Evolutionary conservation across 1,140 invertebrate species (phyloP), one percentile per base, ranked within the genome.

Genomic region (Heliconius hermathena): DNA sequence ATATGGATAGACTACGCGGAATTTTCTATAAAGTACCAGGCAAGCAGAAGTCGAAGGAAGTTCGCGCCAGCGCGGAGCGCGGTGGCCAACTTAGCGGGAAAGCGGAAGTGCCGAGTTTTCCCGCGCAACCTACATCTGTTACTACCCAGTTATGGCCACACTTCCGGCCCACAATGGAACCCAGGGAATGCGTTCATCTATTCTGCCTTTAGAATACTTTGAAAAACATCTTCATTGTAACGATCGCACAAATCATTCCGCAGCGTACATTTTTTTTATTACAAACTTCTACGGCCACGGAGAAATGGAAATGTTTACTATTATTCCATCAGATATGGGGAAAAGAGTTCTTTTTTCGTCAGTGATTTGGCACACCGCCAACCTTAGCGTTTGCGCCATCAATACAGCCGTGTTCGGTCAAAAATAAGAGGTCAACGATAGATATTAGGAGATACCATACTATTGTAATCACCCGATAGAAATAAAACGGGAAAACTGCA

Each of bases 81-180:
- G 87, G 84, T 84, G 80, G 86, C 81, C 71, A 87, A 86, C 81
- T 82, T 84, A 83, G 74, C 38, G 81, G 71, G 76, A 78, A 80
- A 77, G 78, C 78, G 73, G 71, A 80, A 74, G 77, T 81, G 74
- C 70, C 77, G 77, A 83, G 82, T 84, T 89, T 91, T 88, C 86
- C 83, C 87, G 87, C 89, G 88, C 86, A 83, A 86, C 87, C 84
- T 84, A 77, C 88, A 89, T 85, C 87, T 90, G 88, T 90, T 88
- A 84, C 83, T 90, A 90, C 79, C 83, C 83, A 75, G 77, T 81
- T 88, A 90, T 88, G 88, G 85, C 38, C 77, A 77, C 38, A 81
- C 77, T 87, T 86, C 84, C 84, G 85, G 81, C 66, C 22, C 71
- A 80, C 85, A 88, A 89, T 87, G 82, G 84, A 86, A 84, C 86